These are phyloP conservation scores for Phalacrocorax pelagicus DNA, from an alignment of 2,113 vertebrate species.

Conservation along the genomic window DNA sequence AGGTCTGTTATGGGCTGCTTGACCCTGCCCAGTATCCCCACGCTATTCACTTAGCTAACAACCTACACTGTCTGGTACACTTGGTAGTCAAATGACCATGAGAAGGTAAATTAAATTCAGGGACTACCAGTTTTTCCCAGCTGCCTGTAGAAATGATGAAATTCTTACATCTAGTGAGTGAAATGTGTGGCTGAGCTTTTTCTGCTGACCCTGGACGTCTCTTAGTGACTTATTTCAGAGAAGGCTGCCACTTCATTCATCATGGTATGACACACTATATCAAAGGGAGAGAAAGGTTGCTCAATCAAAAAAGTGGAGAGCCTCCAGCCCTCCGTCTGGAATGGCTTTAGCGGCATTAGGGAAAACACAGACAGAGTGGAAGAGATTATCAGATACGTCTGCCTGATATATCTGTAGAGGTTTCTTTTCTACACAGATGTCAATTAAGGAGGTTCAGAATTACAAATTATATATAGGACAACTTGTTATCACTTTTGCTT, in stretches of 20 bases:
- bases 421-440: not conserved
- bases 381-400: not conserved
- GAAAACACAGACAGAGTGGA: not conserved
- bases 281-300: not conserved
- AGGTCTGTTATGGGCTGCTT: not conserved
- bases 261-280: not conserved
- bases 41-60: not conserved
- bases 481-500: not conserved
- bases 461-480: not conserved
- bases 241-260: not conserved
- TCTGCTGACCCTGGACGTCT: not conserved
- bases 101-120: not conserved
- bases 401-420: not conserved
- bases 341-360: not conserved
- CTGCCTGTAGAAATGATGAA: not conserved
- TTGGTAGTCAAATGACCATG: not conserved
- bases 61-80: rapidly evolving
- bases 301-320: not conserved
- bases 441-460: not conserved
- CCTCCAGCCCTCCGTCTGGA: not conserved
- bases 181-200: not conserved
- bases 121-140: not conserved
- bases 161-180: not conserved
- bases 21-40: not conserved
- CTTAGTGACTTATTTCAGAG: not conserved